Conservation (phyloP, 2,113 vertebrate species). For the Notarius lentiginosus region DNA sequence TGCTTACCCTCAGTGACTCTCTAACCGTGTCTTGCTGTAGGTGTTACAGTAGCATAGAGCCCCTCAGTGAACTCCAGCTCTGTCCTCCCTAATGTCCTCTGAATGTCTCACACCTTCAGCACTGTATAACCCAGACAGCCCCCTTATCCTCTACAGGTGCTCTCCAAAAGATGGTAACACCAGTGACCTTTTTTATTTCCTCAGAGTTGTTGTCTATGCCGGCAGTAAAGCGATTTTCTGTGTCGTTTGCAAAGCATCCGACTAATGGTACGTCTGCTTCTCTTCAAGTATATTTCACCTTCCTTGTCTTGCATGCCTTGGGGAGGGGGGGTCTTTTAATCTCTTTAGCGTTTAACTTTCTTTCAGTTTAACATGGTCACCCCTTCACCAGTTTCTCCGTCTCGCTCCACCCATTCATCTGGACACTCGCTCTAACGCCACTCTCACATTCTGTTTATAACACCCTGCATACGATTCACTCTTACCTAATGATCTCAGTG, state of each 20-base stretch:
- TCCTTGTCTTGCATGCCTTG: constrained; percentile 80
- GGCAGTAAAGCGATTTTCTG: constrained; percentile 99
- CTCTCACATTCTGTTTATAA: constrained; percentile 66
- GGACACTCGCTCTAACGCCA: constrained; percentile 63
- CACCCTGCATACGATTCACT: constrained; percentile 61
- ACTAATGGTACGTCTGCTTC: constrained; percentile 99
- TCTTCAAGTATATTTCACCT: constrained; percentile 79
- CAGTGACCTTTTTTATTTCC: constrained; percentile 94
- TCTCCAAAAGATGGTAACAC: constrained; percentile 76
- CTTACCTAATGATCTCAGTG: constrained; percentile 55
- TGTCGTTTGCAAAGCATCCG: constrained; percentile 99
- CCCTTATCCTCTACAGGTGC: constrained; percentile 45
- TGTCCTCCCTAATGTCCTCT: constrained; percentile 25
- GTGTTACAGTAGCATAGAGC: constrained; percentile 13
- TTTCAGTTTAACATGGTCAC: constrained; percentile 55
- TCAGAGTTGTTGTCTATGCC: constrained; percentile 99
- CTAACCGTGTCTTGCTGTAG: constrained; percentile 25
- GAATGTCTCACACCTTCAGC: constrained; percentile 49
- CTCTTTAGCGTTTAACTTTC: constrained; percentile 55
- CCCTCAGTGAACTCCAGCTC: constrained; percentile 1
- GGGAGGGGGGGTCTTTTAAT: neutral
- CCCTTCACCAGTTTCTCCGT: constrained; percentile 52
- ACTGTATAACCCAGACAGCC: neutral
- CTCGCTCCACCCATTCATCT: constrained; percentile 58
- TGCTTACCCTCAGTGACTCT: constrained; percentile 25